Conservation (phyloP, 2,888 invertebrate genomes). For the Emmelina monodactyla region DNA sequence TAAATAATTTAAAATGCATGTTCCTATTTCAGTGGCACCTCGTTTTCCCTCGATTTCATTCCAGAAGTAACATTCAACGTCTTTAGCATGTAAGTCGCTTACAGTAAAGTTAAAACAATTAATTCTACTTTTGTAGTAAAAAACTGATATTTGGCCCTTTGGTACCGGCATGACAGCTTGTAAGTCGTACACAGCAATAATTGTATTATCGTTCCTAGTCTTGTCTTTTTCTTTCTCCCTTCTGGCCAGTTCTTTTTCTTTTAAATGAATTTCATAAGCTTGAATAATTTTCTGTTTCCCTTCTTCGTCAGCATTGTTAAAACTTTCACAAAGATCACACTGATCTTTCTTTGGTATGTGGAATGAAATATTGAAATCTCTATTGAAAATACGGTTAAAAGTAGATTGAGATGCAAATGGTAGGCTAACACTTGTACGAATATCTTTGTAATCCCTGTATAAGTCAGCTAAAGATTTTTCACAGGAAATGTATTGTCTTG, state of each 20-base stretch:
- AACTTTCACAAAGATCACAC: conserved; percentile 3
- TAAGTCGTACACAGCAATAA: conserved; percentile 17
- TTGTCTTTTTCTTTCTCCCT: conserved; percentile 10
- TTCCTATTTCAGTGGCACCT: conserved; percentile 16
- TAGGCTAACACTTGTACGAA: conserved; percentile 3
- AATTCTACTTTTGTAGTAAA: conserved; percentile 16
- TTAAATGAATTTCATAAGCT: conserved; percentile 4
- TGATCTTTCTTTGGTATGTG: conserved; percentile 4
- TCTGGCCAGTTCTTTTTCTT: conserved; percentile 12
- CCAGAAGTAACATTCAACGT: conserved; percentile 17
- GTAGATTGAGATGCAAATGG: conserved; percentile 6
- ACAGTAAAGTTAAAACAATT: conserved; percentile 14
- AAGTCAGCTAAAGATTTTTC: conserved; percentile 3
- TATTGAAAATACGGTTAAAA: conserved; percentile 8
- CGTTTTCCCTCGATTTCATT: conserved; percentile 16
- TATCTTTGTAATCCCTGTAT: conserved; percentile 6
- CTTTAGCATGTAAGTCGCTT: conserved; percentile 10
- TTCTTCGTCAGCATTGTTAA: conserved; percentile 1
- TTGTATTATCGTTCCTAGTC: background rate
- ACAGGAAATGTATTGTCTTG: background rate
- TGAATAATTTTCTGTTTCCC: conserved; percentile 1
- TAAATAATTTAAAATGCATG: conserved; percentile 13
- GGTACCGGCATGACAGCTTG: conserved; percentile 17
- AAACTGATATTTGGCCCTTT: conserved; percentile 14
- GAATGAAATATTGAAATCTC: conserved; percentile 6